Evolutionary conservation across 2,113 vertebrate species (phyloP).

Genomic region (Sarotherodon lohbergeri): DNA sequence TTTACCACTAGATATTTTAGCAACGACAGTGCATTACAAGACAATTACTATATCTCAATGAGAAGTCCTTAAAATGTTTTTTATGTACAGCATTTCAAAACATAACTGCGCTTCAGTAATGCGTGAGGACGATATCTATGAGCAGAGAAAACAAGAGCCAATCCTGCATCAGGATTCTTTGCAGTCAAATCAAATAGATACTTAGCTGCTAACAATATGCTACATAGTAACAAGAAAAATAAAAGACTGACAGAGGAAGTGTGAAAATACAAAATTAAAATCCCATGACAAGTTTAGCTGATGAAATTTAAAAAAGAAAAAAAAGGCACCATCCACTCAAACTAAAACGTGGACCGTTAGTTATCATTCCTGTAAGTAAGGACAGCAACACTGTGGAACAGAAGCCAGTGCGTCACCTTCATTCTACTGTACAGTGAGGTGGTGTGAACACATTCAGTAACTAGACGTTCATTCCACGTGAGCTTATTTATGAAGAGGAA

Average conservation of each 20-base stretch:
- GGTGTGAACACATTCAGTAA: conserved; percentile 23
- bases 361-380: conserved; percentile 10
- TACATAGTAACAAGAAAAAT: conserved; percentile 21
- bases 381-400: not conserved
- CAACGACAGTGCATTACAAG: conserved; percentile 89
- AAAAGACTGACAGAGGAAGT: not conserved
- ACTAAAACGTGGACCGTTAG: conserved; percentile 26
- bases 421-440: conserved; percentile 2
- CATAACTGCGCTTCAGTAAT: conserved; percentile 34
- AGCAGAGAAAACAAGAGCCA: conserved; percentile 5
- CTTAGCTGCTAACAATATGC: conserved; percentile 56
- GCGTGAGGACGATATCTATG: conserved; percentile 21
- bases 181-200: conserved; percentile 55
- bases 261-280: not conserved
- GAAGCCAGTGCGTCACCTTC: not conserved
- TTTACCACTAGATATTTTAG: conserved; percentile 89
- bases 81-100: conserved; percentile 82
- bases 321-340: conserved; percentile 67
- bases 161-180: conserved; percentile 5
- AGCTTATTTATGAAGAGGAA: not conserved
- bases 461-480: not conserved
- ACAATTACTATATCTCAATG: conserved; percentile 76
- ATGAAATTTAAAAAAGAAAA: not conserved
- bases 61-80: conserved; percentile 77
- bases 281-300: not conserved